Base-by-base conservation (phyloP, 2,888 invertebrate species). In the Rhamphomyia laevipes region DNA sequence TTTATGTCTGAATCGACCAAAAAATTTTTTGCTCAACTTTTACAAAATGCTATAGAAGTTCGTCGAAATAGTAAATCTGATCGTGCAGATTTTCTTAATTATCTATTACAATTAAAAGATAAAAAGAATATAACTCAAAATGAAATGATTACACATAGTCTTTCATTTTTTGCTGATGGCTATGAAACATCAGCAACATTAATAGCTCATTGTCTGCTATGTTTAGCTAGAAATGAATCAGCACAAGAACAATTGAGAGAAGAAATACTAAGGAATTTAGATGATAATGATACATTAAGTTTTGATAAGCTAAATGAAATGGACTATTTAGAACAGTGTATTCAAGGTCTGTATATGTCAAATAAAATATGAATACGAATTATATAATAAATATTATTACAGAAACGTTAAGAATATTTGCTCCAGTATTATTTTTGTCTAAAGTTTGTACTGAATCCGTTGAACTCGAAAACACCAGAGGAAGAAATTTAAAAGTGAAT, bases 1-100 rank as follows among this genome's bases (percentile, higher is more conserved):
- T 59, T 67, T 41, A 46, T 69, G 0, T 55, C 59, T 0, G 73
- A 66, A 0, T 77, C 75, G 1, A 91, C 92, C 60, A 91, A 63
- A 27, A 10, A 33, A 0, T 67, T 63, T 45, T 68, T 68, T 23
- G 40, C 54, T 0, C 49, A 56, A 3, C 50, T 68, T 1, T 60
- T 65, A 63, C 49, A 55, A n/a, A 57, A 50, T 15, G 63, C 67
- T 0, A 49, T 66, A 10, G 53, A 63, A 27, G 45, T 61, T 2
- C 58, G 69, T 0, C 55, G 58, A 3, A 30, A 45, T 1, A 59
- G 48, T 3, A 49, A 61, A 37, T 56, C 54, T 4, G 59, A 64
- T 11, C 63, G 69, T 3, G 49, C 53, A 1, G 70, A 70, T 51
- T 68, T 66, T 45, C 51, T 70, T 2, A 64, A 66, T 42, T 67